Evolutionary conservation across 2,888 invertebrate species (phyloP).

Genomic region (Elaeidobius kamerunicus): DNA sequence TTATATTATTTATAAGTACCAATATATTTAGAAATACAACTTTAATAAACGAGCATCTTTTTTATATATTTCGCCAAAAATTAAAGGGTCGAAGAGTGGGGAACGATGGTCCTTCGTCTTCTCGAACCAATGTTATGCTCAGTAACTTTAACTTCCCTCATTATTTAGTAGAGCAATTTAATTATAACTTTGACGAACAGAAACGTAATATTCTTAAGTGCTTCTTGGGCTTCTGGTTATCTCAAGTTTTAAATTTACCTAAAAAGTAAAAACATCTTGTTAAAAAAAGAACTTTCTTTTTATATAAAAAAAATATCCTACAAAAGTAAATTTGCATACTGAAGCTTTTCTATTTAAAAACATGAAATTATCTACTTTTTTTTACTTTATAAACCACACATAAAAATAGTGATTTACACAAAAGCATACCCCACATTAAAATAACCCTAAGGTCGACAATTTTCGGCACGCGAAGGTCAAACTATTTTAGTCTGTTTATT

Average conservation of each 20-base stretch:
- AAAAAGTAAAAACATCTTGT: neutral
- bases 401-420: neutral
- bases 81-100: neutral
- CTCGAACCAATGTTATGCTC: neutral
- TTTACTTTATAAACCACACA: too few relatives aligned
- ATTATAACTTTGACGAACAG: constrained; percentile 7
- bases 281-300: neutral
- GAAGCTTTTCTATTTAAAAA: too few relatives aligned
- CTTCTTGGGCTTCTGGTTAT: neutral
- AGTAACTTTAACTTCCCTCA: constrained; percentile 1
- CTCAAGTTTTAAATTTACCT: neutral
- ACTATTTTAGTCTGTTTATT: constrained; percentile 14
- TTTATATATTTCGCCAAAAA: neutral
- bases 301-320: too few relatives aligned
- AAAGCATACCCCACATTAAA: neutral
- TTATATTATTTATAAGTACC: too few relatives aligned
- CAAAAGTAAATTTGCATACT: too few relatives aligned
- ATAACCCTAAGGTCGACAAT: constrained; percentile 3
- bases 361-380: too few relatives aligned
- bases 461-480: constrained; percentile 7
- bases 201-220: constrained; percentile 9
- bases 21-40: too few relatives aligned
- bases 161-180: constrained; percentile 6
- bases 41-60: too few relatives aligned
- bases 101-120: neutral